Conservation (phyloP, 2,888 invertebrate genomes). For the Calameuta idolon region DNA sequence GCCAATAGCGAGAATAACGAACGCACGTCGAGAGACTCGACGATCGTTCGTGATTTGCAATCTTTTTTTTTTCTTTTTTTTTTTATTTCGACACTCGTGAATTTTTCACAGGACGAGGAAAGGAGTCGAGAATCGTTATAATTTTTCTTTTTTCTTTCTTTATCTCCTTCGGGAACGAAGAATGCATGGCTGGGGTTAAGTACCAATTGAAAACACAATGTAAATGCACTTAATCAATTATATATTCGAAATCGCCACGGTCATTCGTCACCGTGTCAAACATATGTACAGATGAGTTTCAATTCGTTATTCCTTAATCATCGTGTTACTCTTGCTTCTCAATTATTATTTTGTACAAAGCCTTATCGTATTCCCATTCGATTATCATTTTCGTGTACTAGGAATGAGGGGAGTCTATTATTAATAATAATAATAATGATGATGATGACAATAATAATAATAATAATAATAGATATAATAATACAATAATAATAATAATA, state of each 20-base stretch:
- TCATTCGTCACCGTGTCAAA: slow-evolving; percentile 43
- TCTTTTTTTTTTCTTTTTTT: background rate
- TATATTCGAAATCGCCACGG: slow-evolving; percentile 46
- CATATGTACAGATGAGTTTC: slow-evolving; percentile 35
- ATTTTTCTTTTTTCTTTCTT: background rate
- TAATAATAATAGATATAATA: slow-evolving; percentile 17
- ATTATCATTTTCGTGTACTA: background rate
- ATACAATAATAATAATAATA: slow-evolving; percentile 17
- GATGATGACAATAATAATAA: background rate
- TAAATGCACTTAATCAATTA: slow-evolving; percentile 42
- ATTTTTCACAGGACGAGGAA: background rate
- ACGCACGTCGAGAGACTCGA: too few relatives aligned
- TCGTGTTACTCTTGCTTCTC: background rate
- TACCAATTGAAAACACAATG: slow-evolving; percentile 49
- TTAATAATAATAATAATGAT: slow-evolving; percentile 32
- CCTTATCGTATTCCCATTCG: slow-evolving; percentile 31
- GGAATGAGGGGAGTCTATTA: slow-evolving; percentile 22
- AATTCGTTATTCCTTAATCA: background rate
- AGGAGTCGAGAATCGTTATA: background rate
- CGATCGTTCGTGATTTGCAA: background rate
- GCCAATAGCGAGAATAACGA: background rate
- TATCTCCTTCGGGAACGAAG: background rate
- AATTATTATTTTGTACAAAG: slow-evolving; percentile 49
- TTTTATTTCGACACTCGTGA: background rate
- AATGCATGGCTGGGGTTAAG: background rate